Evolutionary conservation across 2,113 vertebrate species (phyloP), one percentile per base, ranked within the genome.

Genomic region (Phainopepla nitens): DNA sequence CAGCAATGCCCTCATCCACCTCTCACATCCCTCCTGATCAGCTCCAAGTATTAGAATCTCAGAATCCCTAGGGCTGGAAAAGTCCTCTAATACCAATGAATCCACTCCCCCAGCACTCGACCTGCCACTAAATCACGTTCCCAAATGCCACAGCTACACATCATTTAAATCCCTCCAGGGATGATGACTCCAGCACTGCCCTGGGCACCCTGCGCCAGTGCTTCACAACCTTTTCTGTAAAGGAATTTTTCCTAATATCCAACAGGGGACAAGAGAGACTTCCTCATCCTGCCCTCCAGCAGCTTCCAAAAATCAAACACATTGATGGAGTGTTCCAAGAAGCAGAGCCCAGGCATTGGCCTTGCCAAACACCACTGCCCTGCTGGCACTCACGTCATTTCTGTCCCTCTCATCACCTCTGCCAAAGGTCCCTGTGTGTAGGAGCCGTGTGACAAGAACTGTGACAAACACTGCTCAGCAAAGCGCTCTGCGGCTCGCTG

Each of bases 321-420:
- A 2, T 25, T 6, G 39, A 66, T 11, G 20, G 58, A 89, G 45
- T 0, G 5, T 10, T 45, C 62, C 42, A 6, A 1, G 2, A 19
- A 13, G 39, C 47, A 54, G 19, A 70, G 24, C 23, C 18, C 13
- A 6, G 44, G 57, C 6, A 0, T 2, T 10, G 21, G 64, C 57
- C 57, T 49, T 3, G 2, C 60, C 2, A 12, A 60, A 45, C 36
- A 23, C 3, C 7, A 0, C 41, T 66, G 87, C 53, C 73, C 75
- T 47, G 53, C 72, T 51, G 10, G 51, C 28, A 6, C 39, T 22
- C 8, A 0, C 0, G 1, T 7, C 0, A 15, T 11, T 47, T 8
- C 80, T 53, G 57, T 57, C 76, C 94, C 61, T 57, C 77, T 57
- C 28, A 0, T 33, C n/a, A 11, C 64, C 83, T 35, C 15, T 49